Conservation (phyloP, 2,797 vertebrate genomes). For the Labroides dimidiatus region DNA sequence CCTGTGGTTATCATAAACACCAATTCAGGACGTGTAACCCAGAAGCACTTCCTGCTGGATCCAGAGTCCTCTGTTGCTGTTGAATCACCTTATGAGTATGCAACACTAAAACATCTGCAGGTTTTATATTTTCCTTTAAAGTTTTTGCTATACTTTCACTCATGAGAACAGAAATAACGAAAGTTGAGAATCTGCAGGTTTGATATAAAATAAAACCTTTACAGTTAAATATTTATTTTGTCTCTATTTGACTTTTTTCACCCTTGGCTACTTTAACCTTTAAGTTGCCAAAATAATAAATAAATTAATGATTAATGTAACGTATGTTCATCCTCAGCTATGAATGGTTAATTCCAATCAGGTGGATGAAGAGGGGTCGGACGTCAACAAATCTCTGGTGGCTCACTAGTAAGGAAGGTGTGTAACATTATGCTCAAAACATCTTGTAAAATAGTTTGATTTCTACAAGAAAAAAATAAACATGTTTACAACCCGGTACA, state of each 20-base stretch:
- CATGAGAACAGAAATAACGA: neutral
- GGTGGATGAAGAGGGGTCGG: slow-evolving; percentile 51
- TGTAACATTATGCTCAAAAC: neutral
- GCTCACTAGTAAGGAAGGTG: slow-evolving; percentile 78
- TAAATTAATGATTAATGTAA: neutral
- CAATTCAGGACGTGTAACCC: slow-evolving; percentile 65
- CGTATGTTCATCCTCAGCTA: slow-evolving; percentile 78
- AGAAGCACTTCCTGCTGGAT: slow-evolving; percentile 90
- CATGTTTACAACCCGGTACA: too few relatives aligned
- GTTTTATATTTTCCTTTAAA: neutral
- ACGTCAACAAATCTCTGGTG: slow-evolving; percentile 74
- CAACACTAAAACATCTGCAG: neutral
- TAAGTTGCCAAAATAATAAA: neutral
- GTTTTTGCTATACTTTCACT: too few relatives aligned
- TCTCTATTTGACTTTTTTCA: neutral
- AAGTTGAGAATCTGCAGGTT: neutral
- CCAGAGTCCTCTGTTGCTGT: slow-evolving; percentile 68
- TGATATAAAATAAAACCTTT: neutral
- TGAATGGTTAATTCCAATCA: slow-evolving; percentile 86
- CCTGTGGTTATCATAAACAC: slow-evolving; percentile 89
- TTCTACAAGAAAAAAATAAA: too few relatives aligned
- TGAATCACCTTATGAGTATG: slow-evolving; percentile 85
- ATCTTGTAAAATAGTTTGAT: too few relatives aligned
- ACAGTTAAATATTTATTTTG: neutral
- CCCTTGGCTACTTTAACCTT: too few relatives aligned